Evolutionary conservation across 2,888 invertebrate species (phyloP), one percentile per base, ranked within the genome.

Genomic region (Rambutsinella grinnellia): DNA sequence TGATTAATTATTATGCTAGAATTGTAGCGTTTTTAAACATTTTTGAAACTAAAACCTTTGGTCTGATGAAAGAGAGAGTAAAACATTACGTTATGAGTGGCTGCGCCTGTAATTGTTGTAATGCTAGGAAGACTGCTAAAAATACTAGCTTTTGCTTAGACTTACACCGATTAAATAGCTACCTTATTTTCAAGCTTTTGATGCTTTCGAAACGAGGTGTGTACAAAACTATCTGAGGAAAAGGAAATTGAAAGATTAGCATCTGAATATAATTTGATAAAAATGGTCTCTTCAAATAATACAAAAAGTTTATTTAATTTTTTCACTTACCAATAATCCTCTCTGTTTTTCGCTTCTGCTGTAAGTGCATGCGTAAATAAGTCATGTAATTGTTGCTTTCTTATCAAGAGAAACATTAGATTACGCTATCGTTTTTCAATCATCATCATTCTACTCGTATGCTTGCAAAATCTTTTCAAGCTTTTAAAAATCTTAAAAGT

Each of bases 61-160:
- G 68, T 57, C 63, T 62, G 68, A 63, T 68, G 75, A 75, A 75
- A 75, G 75, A 68, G 75, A 75, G 75, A 75, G 75, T 75, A 75
- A 68, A 44, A 27, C 24, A 57, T 13, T n/a, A 36, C 46, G 24
- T 71, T 49, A 63, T 70, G 62, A 61, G n/a, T 49, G 49, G 27
- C 24, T 61, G 49, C 24, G n/a, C 49, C 47, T 36, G 36, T 36
- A 36, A 36, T 47, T 26, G 49, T 61, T n/a, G 46, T 56, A 24
- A 60, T 69, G 23, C 60, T 36, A 44, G 60, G 47, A 58, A 47
- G 53, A 58, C 61, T 58, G 24, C 49, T 49, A 17, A n/a, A n/a
- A n/a, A n/a, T n/a, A n/a, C n/a, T n/a, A n/a, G n/a, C n/a, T n/a
- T n/a, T n/a, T n/a, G n/a, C n/a, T n/a, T n/a, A n/a, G n/a, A n/a